Base-by-base conservation (phyloP, 2,888 invertebrate species). In the Eupithecia pulchellata region DNA sequence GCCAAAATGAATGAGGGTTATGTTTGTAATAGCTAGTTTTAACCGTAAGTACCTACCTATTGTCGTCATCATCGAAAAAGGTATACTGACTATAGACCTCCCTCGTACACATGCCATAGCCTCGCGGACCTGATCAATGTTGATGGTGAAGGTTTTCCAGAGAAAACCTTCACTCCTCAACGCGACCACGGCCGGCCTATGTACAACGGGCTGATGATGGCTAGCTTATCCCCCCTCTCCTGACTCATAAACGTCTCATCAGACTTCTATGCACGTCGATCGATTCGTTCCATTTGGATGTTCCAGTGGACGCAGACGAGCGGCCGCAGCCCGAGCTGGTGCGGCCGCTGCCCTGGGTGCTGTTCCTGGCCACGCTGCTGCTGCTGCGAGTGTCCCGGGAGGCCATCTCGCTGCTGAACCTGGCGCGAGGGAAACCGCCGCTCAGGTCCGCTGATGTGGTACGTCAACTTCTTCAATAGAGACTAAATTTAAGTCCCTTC, bases 261-360 rank as follows among this genome's bases (percentile, higher is more conserved):
- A 8, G 17, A 42, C 5, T 39, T 39, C n/a, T 5, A 39, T 17
- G 1, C 14, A n/a, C n/a, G 11, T 42, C 20, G 9, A 42, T 42
- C 8, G 42, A 20, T 42, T 20, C 11, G 9, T 9, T 47, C 20
- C 20, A 47, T 20, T 47, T 11, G 47, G 11, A 14, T 39, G 17
- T 86, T 87, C 1, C 86, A 95, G 95, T 92, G 84, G 93, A 94
- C 34, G 89, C 88, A 79, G 92, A 95, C 71, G 95, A 95, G n/a
- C 89, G 91, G 2, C 92, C 92, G 0, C 92, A 89, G 68, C 89
- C 91, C 0, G 93, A 95, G 80, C 82, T 95, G 66, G 90, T 95
- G n/a, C 91, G 95, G 34, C 95, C 95, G 0, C 80, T 95, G 66
- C 95, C 95, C 0, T 95, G 95, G 95, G 81, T 95, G 32, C 86